Base-by-base conservation (phyloP, 2,797 vertebrate genomes). In the Sitta carolinensis region DNA sequence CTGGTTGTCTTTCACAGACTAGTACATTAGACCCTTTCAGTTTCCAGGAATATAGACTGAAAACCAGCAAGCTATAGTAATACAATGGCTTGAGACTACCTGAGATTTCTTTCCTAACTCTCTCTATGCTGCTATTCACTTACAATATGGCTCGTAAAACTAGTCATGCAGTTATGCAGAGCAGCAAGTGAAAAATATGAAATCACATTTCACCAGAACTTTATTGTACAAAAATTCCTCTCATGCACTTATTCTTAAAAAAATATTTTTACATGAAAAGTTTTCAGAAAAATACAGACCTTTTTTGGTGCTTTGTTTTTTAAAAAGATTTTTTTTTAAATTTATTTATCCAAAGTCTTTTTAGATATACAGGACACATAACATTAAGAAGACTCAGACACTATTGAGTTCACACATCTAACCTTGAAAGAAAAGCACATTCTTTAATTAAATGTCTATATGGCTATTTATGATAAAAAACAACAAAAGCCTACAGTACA, bases 311-410 rank as follows among this genome's bases (percentile, higher is more conserved):
- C 6, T 55, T 34, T 48, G 2, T 14, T 40, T 13, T 52, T 77
- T 40, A 58, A 40, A 29, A 3, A 16, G 0, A 0, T 1, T 21
- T 45, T 43, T 64, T 9, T 68, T 7, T 36, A 36, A 36, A 57
- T 29, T 42, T 42, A 50, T 58, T 77, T 87, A 32, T 34, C 8
- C 21, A 75, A 43, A 81, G 3, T 15, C 34, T 66, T 29, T 74
- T 64, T 59, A 76, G 34, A 55, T 75, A 48, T 52, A 34, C 5
- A 67, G 17, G 40, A 36, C 15, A n/a, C 14, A 51, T n/a, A 58
- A 16, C 22, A 77, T 8, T 18, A 51, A 63, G 30, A 73, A 32
- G 6, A 40, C n/a, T 36, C 23, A 27, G 7, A 58, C 13, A 36
- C 22, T 77, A 27, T 1, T 40, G 30, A 48, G 50, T 52, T 81